These are phyloP conservation scores for Leptinotarsa lineolata DNA, from an alignment of 1,140 invertebrate species.

Conservation along the genomic window DNA sequence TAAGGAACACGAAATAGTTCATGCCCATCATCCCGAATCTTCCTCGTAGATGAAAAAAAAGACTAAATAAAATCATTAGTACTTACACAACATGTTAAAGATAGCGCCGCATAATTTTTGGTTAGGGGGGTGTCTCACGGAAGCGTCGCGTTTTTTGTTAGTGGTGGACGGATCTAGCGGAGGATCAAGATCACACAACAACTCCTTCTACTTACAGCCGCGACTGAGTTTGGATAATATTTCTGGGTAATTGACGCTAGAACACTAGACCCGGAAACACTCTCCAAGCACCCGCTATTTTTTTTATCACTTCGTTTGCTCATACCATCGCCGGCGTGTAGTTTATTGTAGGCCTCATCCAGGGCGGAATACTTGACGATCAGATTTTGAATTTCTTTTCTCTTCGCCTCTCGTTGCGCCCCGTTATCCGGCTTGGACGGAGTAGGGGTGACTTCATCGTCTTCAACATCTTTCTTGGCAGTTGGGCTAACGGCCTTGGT, in stretches of 20 bases:
- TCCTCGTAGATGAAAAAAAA: too few relatives aligned
- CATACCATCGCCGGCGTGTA: slow-evolving; percentile 37
- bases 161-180: slow-evolving; percentile 22
- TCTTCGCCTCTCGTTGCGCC: slow-evolving; percentile 71
- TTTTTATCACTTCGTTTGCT: background rate
- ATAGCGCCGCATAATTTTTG: slow-evolving; percentile 25
- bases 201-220: slow-evolving; percentile 57
- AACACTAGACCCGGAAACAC: slow-evolving; percentile 29
- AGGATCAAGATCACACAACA: slow-evolving; percentile 29
- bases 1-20: too few relatives aligned
- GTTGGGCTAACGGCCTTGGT: slow-evolving; percentile 11
- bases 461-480: slow-evolving; percentile 45
- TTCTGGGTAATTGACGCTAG: slow-evolving; percentile 48
- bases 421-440: slow-evolving; percentile 61
- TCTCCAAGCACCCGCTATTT: slow-evolving; percentile 33
- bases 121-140: slow-evolving; percentile 36
- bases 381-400: slow-evolving; percentile 79
- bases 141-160: slow-evolving; percentile 47
- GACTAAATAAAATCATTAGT: background rate
- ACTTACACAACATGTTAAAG: slow-evolving; percentile 45
- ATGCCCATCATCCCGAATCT: too few relatives aligned
- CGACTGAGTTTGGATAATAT: slow-evolving; percentile 45
- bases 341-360: slow-evolving; percentile 67
- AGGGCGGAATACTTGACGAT: slow-evolving; percentile 77
- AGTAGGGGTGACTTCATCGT: slow-evolving; percentile 61